Evolutionary conservation across 2,113 vertebrate genomes (phyloP).

Genomic region (Pelecanoides urinatrix): DNA sequence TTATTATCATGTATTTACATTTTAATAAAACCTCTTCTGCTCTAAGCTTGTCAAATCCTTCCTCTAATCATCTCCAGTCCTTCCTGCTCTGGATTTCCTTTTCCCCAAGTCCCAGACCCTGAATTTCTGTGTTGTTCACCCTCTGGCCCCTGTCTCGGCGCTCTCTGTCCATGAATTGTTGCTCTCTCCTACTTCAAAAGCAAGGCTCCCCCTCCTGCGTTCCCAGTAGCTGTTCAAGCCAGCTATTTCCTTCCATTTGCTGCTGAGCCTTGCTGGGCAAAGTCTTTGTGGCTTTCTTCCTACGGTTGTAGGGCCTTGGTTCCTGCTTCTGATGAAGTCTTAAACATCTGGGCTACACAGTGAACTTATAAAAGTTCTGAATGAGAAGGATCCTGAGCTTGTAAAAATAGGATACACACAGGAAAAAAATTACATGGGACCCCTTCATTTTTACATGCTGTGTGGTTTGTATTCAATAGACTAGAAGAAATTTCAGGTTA

Average conservation of each 20-base stretch:
- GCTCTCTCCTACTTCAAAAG: neutral
- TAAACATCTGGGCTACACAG: neutral
- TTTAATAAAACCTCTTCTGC: neutral
- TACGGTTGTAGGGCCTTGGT: neutral
- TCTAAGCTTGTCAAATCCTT: neutral
- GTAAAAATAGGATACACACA: neutral
- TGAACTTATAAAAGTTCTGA: neutral
- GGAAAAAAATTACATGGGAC: neutral
- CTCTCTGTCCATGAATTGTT: neutral
- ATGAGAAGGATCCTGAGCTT: neutral
- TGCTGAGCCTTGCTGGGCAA: neutral
- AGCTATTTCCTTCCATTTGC: neutral
- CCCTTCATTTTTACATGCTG: neutral
- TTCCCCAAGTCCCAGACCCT: neutral
- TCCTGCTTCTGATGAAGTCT: neutral
- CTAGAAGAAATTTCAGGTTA: neutral
- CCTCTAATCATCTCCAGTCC: neutral
- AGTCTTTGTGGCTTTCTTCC: neutral
- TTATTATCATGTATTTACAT: neutral
- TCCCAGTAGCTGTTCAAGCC: neutral
- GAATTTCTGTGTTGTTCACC: neutral
- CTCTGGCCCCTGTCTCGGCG: neutral
- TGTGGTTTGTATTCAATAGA: neutral
- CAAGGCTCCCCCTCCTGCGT: neutral
- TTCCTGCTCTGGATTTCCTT: neutral